Conservation (phyloP, 2,797 vertebrate genomes). For the Nannoperca australis region DNA sequence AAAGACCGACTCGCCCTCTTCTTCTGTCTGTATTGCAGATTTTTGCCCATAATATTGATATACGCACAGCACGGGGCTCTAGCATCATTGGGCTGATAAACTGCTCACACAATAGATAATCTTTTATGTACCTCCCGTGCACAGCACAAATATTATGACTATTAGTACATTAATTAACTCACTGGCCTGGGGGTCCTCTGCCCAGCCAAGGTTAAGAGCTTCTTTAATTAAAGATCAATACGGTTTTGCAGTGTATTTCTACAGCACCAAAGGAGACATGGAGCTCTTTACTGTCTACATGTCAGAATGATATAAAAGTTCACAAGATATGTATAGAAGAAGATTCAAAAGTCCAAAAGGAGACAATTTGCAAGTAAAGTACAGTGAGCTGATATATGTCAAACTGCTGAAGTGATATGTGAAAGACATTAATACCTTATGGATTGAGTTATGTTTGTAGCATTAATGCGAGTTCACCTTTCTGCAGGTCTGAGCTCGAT, state of each 20-base stretch:
- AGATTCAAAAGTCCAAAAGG: conserved; percentile 67
- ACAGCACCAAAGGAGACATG: conserved; percentile 75
- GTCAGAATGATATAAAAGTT: conserved; percentile 73
- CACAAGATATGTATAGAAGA: conserved; percentile 52
- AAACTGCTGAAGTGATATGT: conserved; percentile 38
- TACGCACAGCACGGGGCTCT: conserved; percentile 85
- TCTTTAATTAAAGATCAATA: conserved; percentile 92
- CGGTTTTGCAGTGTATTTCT: conserved; percentile 85
- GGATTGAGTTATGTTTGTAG: conserved; percentile 29
- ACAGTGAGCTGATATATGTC: conserved; percentile 47
- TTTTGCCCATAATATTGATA: conserved; percentile 87
- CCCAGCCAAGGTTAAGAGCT: conserved; percentile 89
- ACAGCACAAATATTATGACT: conserved; percentile 92
- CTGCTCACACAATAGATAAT: conserved; percentile 89
- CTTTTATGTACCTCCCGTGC: conserved; percentile 90
- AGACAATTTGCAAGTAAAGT: conserved; percentile 50
- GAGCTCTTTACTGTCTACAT: conserved; percentile 76
- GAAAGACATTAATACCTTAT: conserved; percentile 38
- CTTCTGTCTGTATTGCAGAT: conserved; percentile 81
- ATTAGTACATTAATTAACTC: conserved; percentile 91
- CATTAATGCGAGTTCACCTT: conserved; percentile 34
- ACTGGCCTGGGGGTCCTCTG: conserved; percentile 83
- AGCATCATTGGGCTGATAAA: conserved; percentile 88
- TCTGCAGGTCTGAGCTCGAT: conserved; percentile 30
- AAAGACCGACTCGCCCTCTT: conserved; percentile 77